phyloP scores from a whole-genome alignment of 1,140 invertebrate genomes.

The Drosophila trapezifrons region DNA sequence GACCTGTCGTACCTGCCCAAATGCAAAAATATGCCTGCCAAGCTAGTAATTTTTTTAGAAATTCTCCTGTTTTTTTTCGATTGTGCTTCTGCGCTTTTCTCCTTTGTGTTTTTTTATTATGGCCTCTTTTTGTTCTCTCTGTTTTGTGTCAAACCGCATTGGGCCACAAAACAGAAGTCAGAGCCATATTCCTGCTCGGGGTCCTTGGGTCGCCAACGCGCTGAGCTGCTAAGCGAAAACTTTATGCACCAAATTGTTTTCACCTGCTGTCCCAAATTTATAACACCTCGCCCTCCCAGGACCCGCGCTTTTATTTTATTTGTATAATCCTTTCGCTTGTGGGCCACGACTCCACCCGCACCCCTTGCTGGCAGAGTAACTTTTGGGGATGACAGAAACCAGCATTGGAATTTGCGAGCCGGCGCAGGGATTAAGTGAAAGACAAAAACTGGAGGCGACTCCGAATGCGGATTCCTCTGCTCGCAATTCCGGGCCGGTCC shows the following conservation, averaged over 20 bases:
- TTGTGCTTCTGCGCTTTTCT: conserved; percentile 20
- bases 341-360: conserved; percentile 28
- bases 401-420: conserved; percentile 73
- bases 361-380: conserved; percentile 42
- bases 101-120: conserved; percentile 8
- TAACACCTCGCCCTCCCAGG: conserved; percentile 59
- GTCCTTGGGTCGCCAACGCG: conserved; percentile 39
- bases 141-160: conserved; percentile 70
- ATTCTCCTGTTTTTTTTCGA: background rate
- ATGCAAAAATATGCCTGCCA: conserved; percentile 46
- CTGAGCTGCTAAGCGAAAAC: conserved; percentile 76
- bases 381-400: conserved; percentile 75
- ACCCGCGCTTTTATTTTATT: conserved; percentile 73
- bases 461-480: conserved; percentile 39
- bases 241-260: conserved; percentile 82
- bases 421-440: conserved; percentile 73
- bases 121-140: conserved; percentile 33
- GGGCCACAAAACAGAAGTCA: conserved; percentile 53
- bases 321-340: conserved; percentile 79
- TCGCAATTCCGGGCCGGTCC: conserved; percentile 31
- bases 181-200: conserved; percentile 40
- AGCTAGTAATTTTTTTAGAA: conserved; percentile 15
- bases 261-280: conserved; percentile 80
- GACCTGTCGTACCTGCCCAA: conserved; percentile 21
- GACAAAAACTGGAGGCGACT: conserved; percentile 68